Evolutionary conservation across 2,888 invertebrate genomes (phyloP).

Genomic region (Zaprionus lineosus): DNA sequence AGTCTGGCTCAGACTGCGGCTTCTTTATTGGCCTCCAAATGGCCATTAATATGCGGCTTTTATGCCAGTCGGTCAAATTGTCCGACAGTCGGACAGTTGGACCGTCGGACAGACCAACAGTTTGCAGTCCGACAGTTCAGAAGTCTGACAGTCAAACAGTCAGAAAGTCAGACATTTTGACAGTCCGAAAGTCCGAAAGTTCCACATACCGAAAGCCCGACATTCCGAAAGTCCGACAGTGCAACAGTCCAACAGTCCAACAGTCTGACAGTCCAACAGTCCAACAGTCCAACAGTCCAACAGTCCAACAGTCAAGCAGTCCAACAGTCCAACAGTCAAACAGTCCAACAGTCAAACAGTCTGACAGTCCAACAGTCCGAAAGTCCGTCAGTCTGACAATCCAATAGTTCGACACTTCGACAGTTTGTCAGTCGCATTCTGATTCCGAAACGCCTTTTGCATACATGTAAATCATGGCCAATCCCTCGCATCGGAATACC

Average conservation of each 20-base stretch:
- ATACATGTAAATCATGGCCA: conserved; percentile 14
- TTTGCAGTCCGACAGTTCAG: too few species aligned
- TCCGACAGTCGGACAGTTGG: conserved; percentile 1
- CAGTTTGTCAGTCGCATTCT: not conserved
- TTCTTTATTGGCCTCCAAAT: conserved; percentile 30
- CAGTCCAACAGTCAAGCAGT: not conserved
- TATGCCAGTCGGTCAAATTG: conserved; percentile 25
- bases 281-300: not conserved
- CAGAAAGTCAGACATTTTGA: not conserved
- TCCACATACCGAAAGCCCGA: too few species aligned
- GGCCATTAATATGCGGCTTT: conserved; percentile 60
- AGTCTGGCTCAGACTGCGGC: conserved; percentile 33
- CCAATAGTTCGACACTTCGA: not conserved
- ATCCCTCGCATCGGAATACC: conserved; percentile 32
- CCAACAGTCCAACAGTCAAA: too few species aligned
- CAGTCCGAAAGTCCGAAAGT: too few species aligned
- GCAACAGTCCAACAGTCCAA: too few species aligned
- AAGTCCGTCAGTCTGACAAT: not conserved
- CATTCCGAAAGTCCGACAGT: not conserved
- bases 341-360: not conserved
- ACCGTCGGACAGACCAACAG: too few species aligned
- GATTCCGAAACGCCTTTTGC: conserved; percentile 31
- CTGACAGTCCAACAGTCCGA: not conserved
- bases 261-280: not conserved
- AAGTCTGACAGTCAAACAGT: not conserved